A percentile compares a stretch with the other conserved stretches of the same genome.
Evolutionary conservation across 2,113 vertebrate genomes (phyloP).

Genomic region (Terrapene triunguis): DNA sequence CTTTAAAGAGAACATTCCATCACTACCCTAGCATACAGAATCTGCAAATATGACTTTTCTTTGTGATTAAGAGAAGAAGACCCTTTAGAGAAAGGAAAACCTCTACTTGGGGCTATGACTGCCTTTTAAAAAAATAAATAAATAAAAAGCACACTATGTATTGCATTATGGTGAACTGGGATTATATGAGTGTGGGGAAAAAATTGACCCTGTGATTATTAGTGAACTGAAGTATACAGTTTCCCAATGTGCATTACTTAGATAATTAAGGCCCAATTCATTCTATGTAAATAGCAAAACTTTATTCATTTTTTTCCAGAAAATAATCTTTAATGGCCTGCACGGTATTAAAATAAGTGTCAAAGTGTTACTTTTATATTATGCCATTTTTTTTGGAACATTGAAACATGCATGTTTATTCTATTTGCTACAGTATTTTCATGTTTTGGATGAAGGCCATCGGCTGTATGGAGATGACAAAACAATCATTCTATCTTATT

Average conservation of each 20-base stretch:
- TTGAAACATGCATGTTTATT: conserved; percentile 75
- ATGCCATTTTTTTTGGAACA: conserved; percentile 24
- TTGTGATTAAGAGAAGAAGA: conserved; percentile 57
- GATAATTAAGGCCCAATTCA: too few species aligned
- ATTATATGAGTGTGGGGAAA: conserved; percentile 11
- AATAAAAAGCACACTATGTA: not conserved
- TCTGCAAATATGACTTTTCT: conserved; percentile 30
- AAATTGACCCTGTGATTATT: not conserved
- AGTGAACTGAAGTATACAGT: conserved; percentile 53
- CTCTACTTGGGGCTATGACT: conserved; percentile 41
- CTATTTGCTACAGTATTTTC: conserved; percentile 76
- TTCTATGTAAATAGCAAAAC: conserved; percentile 70
- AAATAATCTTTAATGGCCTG: conserved; percentile 60
- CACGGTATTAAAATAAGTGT: conserved; percentile 65
- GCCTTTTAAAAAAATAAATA: not conserved
- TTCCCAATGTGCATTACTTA: conserved; percentile 75
- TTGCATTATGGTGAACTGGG: conserved; percentile 27
- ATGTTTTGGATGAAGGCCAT: conserved; percentile 80
- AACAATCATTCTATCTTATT: conserved; percentile 81
- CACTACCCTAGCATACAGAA: conserved; percentile 3
- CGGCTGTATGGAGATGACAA: conserved; percentile 76
- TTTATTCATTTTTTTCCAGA: conserved; percentile 70
- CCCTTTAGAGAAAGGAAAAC: conserved; percentile 25
- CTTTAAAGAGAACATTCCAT: not conserved
- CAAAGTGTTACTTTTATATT: conserved; percentile 78